phyloP scores from a whole-genome alignment of 2,797 vertebrate species.

The Telmatherina bonti region DNA sequence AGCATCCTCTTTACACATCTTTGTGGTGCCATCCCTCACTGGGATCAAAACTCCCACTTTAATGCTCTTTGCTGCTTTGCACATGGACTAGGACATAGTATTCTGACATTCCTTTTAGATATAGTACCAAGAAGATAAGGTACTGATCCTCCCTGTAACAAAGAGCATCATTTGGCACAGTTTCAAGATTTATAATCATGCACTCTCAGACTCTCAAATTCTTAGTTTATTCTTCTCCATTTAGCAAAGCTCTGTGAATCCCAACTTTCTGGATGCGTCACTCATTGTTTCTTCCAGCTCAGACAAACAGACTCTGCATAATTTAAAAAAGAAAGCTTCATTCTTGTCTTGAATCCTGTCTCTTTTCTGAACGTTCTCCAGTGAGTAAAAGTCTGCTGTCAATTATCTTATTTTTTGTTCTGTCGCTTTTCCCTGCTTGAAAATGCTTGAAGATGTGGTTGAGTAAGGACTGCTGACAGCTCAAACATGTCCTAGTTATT shows the following conservation, averaged over 20 bases:
- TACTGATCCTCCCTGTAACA: slow-evolving; percentile 40
- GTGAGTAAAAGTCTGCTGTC: no score
- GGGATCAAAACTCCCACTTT: slow-evolving; percentile 16
- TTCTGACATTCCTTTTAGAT: slow-evolving; percentile 40
- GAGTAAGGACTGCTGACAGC: no score
- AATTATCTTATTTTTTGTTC: no score
- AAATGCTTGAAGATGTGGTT: no score
- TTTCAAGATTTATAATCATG: slow-evolving; percentile 31
- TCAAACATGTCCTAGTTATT: no score
- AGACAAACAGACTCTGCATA: not conserved
- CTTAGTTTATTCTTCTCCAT: not conserved
- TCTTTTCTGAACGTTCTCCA: no score
- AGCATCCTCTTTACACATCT: slow-evolving; percentile 19
- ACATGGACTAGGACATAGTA: not conserved
- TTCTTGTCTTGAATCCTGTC: no score
- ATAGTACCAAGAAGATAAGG: slow-evolving; percentile 61
- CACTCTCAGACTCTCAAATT: not conserved
- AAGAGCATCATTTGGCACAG: slow-evolving; percentile 10
- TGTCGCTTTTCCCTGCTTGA: no score
- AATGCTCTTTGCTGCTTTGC: slow-evolving; percentile 5
- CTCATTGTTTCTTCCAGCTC: not conserved
- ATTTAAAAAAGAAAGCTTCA: not conserved
- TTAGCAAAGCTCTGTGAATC: not conserved
- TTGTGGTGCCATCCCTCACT: not conserved
- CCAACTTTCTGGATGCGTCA: not conserved